These are phyloP conservation scores for Platygyra sinensis DNA, from an alignment of 64 coral and sea anemone species.

Conservation along the genomic window DNA sequence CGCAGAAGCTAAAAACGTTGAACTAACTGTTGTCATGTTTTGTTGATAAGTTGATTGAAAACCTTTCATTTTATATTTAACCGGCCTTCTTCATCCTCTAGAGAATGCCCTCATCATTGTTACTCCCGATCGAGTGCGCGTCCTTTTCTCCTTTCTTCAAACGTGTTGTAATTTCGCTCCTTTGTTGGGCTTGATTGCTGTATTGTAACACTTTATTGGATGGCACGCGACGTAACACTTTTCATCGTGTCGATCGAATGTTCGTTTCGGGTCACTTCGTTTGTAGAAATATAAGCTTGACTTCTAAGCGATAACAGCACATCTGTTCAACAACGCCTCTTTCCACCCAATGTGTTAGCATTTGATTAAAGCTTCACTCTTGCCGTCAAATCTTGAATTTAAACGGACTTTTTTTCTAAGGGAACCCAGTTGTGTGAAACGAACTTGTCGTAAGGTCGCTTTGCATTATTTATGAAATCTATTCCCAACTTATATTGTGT, in stretches of 20 bases:
- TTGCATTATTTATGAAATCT: conserved; percentile 98
- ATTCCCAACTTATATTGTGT: conserved; percentile 54
- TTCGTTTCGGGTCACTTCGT: conserved; percentile 34
- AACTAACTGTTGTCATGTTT: neutral
- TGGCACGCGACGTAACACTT: conserved; percentile 27
- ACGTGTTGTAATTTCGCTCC: neutral
- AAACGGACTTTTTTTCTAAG: neutral
- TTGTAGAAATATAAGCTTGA: neutral
- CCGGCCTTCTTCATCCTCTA: neutral
- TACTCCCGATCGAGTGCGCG: neutral
- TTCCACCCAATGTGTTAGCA: neutral
- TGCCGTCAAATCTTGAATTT: neutral
- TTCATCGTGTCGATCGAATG: neutral
- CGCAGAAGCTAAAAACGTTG: neutral
- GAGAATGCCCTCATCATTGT: neutral
- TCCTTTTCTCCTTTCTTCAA: neutral
- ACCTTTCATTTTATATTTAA: conserved; percentile 32
- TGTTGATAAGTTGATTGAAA: neutral
- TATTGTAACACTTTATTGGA: neutral
- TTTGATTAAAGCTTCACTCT: neutral
- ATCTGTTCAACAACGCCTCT: neutral
- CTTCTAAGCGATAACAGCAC: no score
- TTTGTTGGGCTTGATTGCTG: conserved; percentile 14
- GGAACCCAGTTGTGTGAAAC: conserved; percentile 36
- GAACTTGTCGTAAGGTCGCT: conserved; percentile 61